A percentile compares a stretch with the other conserved stretches of the same genome.
Evolutionary conservation across 2,113 vertebrate genomes (phyloP).

Genomic region (Campylorhamphus procurvoides): DNA sequence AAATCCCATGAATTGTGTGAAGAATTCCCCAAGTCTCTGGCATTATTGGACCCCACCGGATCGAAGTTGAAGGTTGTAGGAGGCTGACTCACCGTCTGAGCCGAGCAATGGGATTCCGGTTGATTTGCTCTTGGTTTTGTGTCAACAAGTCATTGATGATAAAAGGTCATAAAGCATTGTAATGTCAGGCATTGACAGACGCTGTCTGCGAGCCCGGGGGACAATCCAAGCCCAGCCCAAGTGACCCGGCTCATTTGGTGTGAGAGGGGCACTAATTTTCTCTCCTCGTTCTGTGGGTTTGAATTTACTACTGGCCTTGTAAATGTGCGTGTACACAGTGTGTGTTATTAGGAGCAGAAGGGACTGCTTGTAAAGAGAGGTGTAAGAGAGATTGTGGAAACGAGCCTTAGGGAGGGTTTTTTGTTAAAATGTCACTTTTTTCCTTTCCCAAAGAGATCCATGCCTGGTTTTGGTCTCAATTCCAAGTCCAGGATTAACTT

Average conservation of each 20-base stretch:
- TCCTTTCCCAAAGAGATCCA: not conserved
- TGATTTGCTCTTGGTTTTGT: slow-evolving; percentile 42
- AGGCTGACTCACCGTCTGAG: slow-evolving; percentile 48
- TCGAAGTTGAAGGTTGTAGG: not conserved
- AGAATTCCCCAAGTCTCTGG: not conserved
- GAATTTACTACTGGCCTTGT: not conserved
- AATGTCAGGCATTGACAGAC: not conserved
- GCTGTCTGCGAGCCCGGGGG: not conserved
- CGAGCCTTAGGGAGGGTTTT: not conserved
- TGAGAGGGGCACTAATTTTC: not conserved
- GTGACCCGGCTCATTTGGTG: not conserved
- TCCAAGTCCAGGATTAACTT: not conserved
- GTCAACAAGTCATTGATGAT: slow-evolving; percentile 62
- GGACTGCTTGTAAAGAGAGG: not conserved
- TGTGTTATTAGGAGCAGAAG: not conserved
- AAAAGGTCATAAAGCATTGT: slow-evolving; percentile 63
- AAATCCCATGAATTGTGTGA: fast-evolving
- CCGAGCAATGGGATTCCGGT: slow-evolving; percentile 43
- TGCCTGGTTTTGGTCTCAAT: not conserved
- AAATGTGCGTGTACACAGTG: not conserved
- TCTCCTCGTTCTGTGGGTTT: not conserved
- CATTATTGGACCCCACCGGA: not conserved
- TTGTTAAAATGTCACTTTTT: not conserved
- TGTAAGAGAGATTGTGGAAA: not conserved
- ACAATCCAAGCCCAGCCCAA: not conserved